Conservation (phyloP, 2,113 vertebrate species). For the Loxodonta africana region DNA sequence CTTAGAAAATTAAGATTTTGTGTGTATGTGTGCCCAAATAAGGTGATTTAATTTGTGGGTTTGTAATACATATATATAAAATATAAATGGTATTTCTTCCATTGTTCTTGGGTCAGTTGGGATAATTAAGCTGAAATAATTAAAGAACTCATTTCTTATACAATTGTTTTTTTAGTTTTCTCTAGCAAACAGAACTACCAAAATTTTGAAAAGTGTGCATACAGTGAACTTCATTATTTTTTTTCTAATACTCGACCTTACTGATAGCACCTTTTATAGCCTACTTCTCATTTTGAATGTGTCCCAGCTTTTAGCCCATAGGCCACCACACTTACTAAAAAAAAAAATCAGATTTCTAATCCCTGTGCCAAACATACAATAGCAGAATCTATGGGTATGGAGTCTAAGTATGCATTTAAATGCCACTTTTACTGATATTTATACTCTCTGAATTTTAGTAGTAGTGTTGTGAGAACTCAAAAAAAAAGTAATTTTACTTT, state of each 20-base stretch:
- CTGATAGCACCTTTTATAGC: not conserved
- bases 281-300: not conserved
- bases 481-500: not conserved
- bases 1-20: not conserved
- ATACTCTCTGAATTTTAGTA: not conserved
- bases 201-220: not conserved
- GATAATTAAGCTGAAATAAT: not conserved
- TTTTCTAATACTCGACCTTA: not conserved
- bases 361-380: not conserved
- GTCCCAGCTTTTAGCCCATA: slow-evolving; percentile 11
- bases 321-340: not conserved
- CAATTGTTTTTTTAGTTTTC: not conserved
- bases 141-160: not conserved
- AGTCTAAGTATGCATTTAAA: not conserved
- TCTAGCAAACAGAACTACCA: not conserved
- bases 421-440: not conserved
- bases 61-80: not conserved
- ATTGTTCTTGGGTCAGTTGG: not conserved
- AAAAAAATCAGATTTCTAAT: not conserved
- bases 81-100: not conserved
- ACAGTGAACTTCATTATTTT: not conserved
- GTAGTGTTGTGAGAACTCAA: not conserved
- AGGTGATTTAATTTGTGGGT: not conserved
- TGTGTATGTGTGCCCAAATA: not conserved
- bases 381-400: not conserved